A percentile compares a stretch with the other conserved stretches of the same genome.
Conservation (phyloP, 2,113 vertebrate genomes). For the Podilymbus podiceps region DNA sequence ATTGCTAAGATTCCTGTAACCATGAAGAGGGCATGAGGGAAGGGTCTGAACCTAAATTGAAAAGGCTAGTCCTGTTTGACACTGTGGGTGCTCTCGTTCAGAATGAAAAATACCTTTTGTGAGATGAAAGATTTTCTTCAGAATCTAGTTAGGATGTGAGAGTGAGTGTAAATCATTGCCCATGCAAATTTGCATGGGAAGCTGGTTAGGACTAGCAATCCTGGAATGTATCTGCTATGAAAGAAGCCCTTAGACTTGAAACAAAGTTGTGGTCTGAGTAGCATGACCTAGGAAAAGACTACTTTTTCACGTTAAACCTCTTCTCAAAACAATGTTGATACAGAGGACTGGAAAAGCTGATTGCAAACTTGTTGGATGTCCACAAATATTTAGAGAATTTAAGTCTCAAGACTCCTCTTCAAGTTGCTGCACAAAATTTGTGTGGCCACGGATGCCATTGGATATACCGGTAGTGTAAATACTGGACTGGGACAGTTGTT, state of each 20-base stretch:
- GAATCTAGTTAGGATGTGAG: neutral
- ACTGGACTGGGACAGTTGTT: accelerated
- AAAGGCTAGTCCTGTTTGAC: neutral
- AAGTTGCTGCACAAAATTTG: neutral
- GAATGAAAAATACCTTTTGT: neutral
- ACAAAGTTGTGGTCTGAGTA: neutral
- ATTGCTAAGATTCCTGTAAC: neutral
- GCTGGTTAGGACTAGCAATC: neutral
- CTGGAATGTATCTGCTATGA: neutral
- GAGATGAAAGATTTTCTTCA: neutral
- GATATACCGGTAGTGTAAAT: neutral
- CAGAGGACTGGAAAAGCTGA: neutral
- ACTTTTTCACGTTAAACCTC: neutral
- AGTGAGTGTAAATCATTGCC: neutral
- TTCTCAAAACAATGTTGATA: neutral
- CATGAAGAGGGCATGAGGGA: neutral
- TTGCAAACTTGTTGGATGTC: neutral
- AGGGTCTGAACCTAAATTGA: neutral
- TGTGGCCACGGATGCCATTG: accelerated
- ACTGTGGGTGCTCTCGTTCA: neutral
- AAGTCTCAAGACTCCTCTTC: neutral
- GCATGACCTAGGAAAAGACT: neutral
- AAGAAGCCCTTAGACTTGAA: neutral
- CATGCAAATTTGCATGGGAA: neutral
- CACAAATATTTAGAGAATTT: neutral